Evolutionary conservation across 2,113 vertebrate genomes (phyloP).

Genomic region (Aldabrachelys gigantea): DNA sequence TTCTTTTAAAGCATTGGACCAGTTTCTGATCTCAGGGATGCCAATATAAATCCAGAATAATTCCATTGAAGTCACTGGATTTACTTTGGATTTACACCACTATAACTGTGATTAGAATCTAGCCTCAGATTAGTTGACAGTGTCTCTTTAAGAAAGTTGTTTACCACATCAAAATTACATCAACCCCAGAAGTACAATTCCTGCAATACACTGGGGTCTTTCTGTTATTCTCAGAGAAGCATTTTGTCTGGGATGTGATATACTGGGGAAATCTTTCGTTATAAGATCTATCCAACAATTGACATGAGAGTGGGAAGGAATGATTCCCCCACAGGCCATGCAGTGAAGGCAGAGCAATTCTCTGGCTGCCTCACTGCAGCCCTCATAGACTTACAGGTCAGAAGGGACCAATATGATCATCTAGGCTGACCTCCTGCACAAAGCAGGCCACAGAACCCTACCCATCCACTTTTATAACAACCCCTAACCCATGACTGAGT

Average conservation of each 20-base stretch:
- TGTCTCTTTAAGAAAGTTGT: background rate
- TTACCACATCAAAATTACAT: background rate
- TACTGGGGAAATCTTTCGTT: background rate
- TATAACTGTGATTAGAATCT: background rate
- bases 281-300: background rate
- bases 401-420: too few relatives aligned
- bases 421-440: too few relatives aligned
- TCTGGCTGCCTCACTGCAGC: background rate
- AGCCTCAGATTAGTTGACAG: background rate
- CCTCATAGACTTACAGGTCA: too few relatives aligned
- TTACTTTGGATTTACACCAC: background rate
- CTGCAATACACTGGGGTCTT: background rate
- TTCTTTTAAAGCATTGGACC: background rate
- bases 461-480: too few relatives aligned
- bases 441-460: too few relatives aligned
- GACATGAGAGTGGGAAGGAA: background rate
- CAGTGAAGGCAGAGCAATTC: background rate
- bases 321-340: background rate
- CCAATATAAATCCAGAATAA: accelerated
- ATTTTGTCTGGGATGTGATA: background rate
- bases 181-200: background rate
- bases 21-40: accelerated
- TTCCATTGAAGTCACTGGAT: background rate
- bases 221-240: background rate
- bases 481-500: too few relatives aligned